Percentiles rank a stretch among this genome's conserved stretches.
Conservation (phyloP, 2,797 vertebrate genomes). For the Streptopelia turtur region DNA sequence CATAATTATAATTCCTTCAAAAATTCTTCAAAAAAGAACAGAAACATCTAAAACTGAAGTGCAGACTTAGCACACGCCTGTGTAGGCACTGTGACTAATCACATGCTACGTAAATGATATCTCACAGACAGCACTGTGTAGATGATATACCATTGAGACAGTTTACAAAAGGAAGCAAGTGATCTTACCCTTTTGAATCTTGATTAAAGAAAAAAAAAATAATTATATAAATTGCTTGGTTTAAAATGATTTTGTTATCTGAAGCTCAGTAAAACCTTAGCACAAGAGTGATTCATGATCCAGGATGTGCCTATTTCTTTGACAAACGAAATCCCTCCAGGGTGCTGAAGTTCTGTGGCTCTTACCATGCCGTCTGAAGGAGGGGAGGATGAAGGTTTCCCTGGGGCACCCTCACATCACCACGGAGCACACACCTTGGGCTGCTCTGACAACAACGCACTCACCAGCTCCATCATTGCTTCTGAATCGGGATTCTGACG, state of each 20-base stretch:
- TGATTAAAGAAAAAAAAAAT: conserved; percentile 13
- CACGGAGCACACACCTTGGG: fast-evolving
- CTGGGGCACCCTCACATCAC: neutral
- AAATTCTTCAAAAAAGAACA: neutral
- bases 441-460: neutral
- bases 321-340: neutral
- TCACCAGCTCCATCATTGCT: neutral
- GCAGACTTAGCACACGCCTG: neutral
- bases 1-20: neutral
- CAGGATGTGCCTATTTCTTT: neutral
- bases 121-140: neutral
- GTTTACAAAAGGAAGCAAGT: neutral
- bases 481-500: neutral
- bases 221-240: neutral
- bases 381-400: neutral
- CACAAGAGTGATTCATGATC: neutral
- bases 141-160: conserved; percentile 8
- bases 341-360: neutral
- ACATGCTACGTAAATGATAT: neutral
- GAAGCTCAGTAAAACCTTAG: neutral
- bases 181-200: conserved; percentile 22
- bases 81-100: conserved; percentile 7
- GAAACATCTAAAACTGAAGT: neutral
- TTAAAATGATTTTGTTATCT: conserved; percentile 7
- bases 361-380: neutral